A percentile compares a stretch with the other conserved stretches of the same genome.
phyloP scores from a whole-genome alignment of 2,888 invertebrate genomes.

The Glaucopsyche alexis region DNA sequence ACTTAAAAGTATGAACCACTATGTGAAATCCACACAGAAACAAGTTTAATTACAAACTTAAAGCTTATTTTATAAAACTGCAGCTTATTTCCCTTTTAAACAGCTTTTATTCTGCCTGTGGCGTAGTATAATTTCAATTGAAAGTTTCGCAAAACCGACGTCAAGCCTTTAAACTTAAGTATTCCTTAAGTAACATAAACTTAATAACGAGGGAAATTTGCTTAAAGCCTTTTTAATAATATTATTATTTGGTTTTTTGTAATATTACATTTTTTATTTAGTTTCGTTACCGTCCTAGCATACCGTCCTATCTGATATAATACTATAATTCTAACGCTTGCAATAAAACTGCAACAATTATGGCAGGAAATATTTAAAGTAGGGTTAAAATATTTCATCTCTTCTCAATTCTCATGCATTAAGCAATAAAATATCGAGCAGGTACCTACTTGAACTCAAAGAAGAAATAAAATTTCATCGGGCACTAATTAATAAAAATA shows the following conservation, averaged over 20 bases:
- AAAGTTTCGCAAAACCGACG: constrained; percentile 36
- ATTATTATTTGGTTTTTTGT: not conserved
- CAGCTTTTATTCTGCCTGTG: constrained; percentile 32
- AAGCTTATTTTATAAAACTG: constrained; percentile 15
- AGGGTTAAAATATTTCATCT: too few relatives aligned
- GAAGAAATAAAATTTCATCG: too few relatives aligned
- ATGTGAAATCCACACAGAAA: constrained; percentile 20
- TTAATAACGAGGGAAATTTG: constrained; percentile 27
- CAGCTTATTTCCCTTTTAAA: constrained; percentile 29
- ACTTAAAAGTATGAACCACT: constrained; percentile 19
- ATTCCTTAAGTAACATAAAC: constrained; percentile 23
- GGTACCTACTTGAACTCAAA: too few relatives aligned
- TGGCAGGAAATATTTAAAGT: too few relatives aligned
- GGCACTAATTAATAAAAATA: too few relatives aligned
- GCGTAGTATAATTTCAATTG: constrained; percentile 39
- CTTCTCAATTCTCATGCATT: too few relatives aligned
- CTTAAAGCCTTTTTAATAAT: not conserved
- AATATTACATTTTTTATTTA: too few relatives aligned
- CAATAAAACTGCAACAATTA: too few relatives aligned
- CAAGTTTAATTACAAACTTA: constrained; percentile 22
- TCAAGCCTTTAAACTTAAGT: constrained; percentile 29
- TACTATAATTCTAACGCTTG: too few relatives aligned
- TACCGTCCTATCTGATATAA: too few relatives aligned
- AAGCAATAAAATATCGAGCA: too few relatives aligned
- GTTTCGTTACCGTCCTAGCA: too few relatives aligned